Base-by-base conservation (phyloP, 2,888 invertebrate species). In the Argyra leucocephala region DNA sequence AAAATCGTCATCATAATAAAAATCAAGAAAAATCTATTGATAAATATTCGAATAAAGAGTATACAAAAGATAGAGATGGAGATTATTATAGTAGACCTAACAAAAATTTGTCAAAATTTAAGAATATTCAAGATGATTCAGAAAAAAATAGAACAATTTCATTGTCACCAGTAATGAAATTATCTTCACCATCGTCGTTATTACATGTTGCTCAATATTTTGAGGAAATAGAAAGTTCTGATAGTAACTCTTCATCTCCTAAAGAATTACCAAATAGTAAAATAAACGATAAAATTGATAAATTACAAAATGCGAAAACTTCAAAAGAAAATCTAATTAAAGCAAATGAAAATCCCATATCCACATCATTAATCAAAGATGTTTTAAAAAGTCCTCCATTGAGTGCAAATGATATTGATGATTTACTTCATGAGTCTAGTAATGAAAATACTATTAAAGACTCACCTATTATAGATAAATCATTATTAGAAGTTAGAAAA, bases 311-410 rank as follows among this genome's bases (percentile, higher is more conserved):
- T 21, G 18, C 58, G n/a, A 61, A 48, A n/a, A 48, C 12, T 15
- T 36, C 23, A 15, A 10, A 37, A 4, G 15, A 37, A 7, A 22
- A 57, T 12, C 10, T 64, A 48, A 66, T 63, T 18, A 36, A 64
- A 7, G 57, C 3, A 10, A 48, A 48, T 48, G 15, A 2, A 37
- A n/a, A 60, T 57, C 3, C 59, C 58, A 7, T 63, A 59, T 0
- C 57, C 31, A 6, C 63, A 2, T 37, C 71, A 18, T 69, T 70
- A 22, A 72, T 73, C 57, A 72, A 70, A 31, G 74, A 74, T 26
- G 74, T 76, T 2, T 69, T 76, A 9, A 74, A 73, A 66, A 75
- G 73, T 70, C 76, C 76, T 2, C 76, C 76, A 1, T 69, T 76
- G 6, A 71, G 72, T 61, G 73, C 70, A 12, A 71, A 70, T 61